Evolutionary conservation across 1,140 invertebrate genomes (phyloP), one percentile per base, ranked within the genome.

Genomic region (Trichogramma pretiosum): DNA sequence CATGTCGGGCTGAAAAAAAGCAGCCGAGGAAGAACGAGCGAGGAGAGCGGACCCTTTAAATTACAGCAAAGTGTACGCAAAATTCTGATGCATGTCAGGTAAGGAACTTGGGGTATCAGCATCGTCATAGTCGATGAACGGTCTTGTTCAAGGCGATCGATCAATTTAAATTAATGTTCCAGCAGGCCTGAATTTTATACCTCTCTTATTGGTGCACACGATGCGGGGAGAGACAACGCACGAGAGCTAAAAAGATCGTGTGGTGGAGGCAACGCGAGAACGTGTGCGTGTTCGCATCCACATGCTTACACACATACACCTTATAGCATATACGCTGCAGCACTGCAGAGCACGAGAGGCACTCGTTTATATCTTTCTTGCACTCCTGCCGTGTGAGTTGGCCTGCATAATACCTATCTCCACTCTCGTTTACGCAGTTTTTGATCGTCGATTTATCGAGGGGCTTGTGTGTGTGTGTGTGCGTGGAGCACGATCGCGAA

Each of bases 91-190:
- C 19, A 24, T 19, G 19, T 39, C 44, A 24, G 19, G 28, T 39
- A 17, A 34, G 23, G 36, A n/a, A n/a, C 10, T 18, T n/a, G 18
- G 40, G 14, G 13, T n/a, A n/a, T n/a, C 11, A 22, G 30, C 48
- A 47, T 50, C 45, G 42, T 50, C 48, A 50, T 45, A 45, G 48
- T 24, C 19, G 49, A 42, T 42, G 43, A 19, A 32, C 38, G 23
- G 30, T 38, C 23, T 24, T 28, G 42, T 36, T 24, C 13, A 35
- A 23, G 43, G 36, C 52, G 52, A 54, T 54, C 52, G 52, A 54
- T 54, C 52, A 54, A 54, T 54, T 52, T 54, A 54, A 50, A 50
- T 54, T 54, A 54, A 50, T 54, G 52, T 45, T 41, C 42, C 8
- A 26, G 30, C 48, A 40, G 40, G 41, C 42, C 35, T 50, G 50